These are phyloP conservation scores for Melanocharis versteri DNA, from an alignment of 2,113 vertebrate species.

Conservation along the genomic window DNA sequence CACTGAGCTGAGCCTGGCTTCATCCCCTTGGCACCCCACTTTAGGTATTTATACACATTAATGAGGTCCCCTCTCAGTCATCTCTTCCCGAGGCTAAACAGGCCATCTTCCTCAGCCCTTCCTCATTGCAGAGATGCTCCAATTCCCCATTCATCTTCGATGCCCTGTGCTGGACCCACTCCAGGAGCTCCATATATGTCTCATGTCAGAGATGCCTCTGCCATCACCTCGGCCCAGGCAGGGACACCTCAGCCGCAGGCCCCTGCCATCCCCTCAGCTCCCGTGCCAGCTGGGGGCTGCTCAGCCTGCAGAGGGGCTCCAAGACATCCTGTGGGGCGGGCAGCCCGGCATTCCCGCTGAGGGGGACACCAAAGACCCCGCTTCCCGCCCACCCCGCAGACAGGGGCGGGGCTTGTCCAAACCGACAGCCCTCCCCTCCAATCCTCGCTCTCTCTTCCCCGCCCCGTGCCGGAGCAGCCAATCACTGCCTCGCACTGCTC, in stretches of 20 bases:
- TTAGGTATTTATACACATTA: not conserved
- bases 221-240: not conserved
- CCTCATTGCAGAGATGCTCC: not conserved
- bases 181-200: not conserved
- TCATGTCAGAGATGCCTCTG: not conserved
- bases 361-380: fast-evolving
- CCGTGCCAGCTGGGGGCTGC: not conserved
- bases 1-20: not conserved
- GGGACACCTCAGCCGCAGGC: too few species aligned
- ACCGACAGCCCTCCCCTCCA: too few species aligned
- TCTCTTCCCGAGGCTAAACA: not conserved
- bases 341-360: fast-evolving
- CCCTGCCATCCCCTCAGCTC: not conserved
- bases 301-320: not conserved
- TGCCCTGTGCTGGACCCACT: not conserved
- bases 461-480: too few species aligned
- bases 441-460: too few species aligned
- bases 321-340: fast-evolving
- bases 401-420: too few species aligned
- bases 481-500: too few species aligned
- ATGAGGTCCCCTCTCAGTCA: not conserved
- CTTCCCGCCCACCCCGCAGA: not conserved
- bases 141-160: not conserved
- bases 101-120: not conserved
- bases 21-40: not conserved